Conservation (phyloP, 2,113 vertebrate genomes). For the Axis porcinus region DNA sequence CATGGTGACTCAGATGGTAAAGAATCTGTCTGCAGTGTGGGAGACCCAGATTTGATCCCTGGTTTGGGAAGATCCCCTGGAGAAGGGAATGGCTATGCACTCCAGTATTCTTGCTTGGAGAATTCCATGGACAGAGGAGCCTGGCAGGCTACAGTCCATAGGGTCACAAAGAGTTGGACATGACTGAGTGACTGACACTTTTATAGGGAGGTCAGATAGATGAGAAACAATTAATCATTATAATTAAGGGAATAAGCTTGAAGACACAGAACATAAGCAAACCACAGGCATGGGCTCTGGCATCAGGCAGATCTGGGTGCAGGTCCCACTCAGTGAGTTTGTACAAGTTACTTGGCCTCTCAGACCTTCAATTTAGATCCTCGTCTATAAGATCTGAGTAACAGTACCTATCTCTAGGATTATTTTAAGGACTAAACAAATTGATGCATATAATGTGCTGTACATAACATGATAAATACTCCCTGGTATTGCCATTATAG, state of each 20-base stretch:
- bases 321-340: neutral
- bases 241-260: neutral
- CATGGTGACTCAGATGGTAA: neutral
- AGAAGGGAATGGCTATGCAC: neutral
- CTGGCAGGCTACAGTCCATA: neutral
- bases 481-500: neutral
- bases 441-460: neutral
- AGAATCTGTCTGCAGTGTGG: neutral
- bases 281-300: neutral
- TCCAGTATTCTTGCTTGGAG: neutral
- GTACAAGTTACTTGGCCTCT: neutral
- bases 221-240: conserved; percentile 1
- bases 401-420: neutral
- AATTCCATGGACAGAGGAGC: neutral
- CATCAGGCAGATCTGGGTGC: neutral
- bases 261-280: neutral
- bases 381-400: neutral
- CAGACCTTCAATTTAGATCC: neutral
- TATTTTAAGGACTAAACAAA: neutral
- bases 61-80: neutral
- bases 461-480: neutral
- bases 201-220: neutral
- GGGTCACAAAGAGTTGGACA: neutral
- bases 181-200: neutral
- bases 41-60: neutral